Evolutionary conservation across 2,113 vertebrate genomes (phyloP), one percentile per base, ranked within the genome.

Genomic region (Parus major): DNA sequence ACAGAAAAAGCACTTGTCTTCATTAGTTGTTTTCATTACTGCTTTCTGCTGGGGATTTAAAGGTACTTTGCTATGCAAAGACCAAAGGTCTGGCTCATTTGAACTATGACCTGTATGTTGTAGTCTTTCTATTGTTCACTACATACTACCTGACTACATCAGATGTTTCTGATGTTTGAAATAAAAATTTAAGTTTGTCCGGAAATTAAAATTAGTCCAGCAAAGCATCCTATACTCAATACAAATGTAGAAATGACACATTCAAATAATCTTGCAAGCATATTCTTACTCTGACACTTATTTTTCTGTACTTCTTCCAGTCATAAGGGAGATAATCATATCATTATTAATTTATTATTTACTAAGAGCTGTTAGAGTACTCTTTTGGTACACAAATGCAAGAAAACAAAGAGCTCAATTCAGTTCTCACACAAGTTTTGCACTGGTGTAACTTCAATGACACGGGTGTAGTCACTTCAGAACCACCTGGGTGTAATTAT

Each of bases 311-410:
- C 25, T 90, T 92, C 82, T 92, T 90, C 56, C 82, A 94, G 95
- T 71, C 90, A 96, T 83, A 69, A 96, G 76, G 86, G 86, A 96
- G 64, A 95, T 93, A 41, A 92, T 91, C n/a, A 92, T 50, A 86
- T 92, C 94, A 96, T 97, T 94, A 96, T 95, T 96, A 96, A 97
- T 96, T 95, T 91, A 96, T 94, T 95, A 97, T 95, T 96, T 97
- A 94, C 95, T 93, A 79, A 96, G 95, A 96, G 95, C 93, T 95
- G 90, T 42, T 93, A 90, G 80, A 95, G 95, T 92, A 85, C 90
- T 96, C 86, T 94, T 90, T 83, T 90, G 69, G 76, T 96, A 84
- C 90, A 93, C 82, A 88, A 96, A 92, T 83, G 56, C 76, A 88
- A 66, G 80, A 79, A 94, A 94, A 94, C 88, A 94, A 93, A 95